Base-by-base conservation (phyloP, 2,888 invertebrate genomes). In the Esperia sulphurella region DNA sequence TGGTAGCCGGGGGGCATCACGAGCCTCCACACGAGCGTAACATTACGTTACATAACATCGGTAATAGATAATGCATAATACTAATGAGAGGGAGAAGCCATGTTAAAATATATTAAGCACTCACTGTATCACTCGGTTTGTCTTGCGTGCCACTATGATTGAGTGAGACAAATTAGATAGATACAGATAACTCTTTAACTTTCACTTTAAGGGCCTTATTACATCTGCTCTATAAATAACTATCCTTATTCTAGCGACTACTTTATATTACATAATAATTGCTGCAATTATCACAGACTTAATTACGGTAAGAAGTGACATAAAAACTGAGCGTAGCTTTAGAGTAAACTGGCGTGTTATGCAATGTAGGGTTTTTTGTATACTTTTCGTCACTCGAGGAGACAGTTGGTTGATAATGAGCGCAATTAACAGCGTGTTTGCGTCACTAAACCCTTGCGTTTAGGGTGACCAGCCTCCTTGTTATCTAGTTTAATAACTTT, bases 1-100 rank as follows among this genome's bases (percentile, higher is more conserved):
- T 69, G 67, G 75, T 65, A 61, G 79, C 83, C 74, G 53, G 59
- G 62, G 75, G 82, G 76, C 68, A 74, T 75, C 75, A 71, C 77
- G 75, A 68, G 67, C 63, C 59, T 59, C 62, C 67, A 70, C 73
- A 73, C 73, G 73, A 71, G 35, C 10, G n/a, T n/a, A 21, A 63
- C 31, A 37, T 21, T 13, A 14, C 62, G 59, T 85, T 86, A 83
- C 77, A 74, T 78, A 82, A 87, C 64, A 56, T 58, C 58, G 59
- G 76, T 82, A 83, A 84, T 79, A 81, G 82, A 81, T 83, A 84
- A 85, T 77, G 75, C 79, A 79, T 83, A 82, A 80, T 75, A 74
- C 75, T 82, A 84, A 86, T 84, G 83, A 85, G 79, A 75, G 74
- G 78, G 83, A 85, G 79, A 75, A 75, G 78, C 79, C 77, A 83